Evolutionary conservation across 2,113 vertebrate species (phyloP).

Genomic region (Phodopus roborovskii): DNA sequence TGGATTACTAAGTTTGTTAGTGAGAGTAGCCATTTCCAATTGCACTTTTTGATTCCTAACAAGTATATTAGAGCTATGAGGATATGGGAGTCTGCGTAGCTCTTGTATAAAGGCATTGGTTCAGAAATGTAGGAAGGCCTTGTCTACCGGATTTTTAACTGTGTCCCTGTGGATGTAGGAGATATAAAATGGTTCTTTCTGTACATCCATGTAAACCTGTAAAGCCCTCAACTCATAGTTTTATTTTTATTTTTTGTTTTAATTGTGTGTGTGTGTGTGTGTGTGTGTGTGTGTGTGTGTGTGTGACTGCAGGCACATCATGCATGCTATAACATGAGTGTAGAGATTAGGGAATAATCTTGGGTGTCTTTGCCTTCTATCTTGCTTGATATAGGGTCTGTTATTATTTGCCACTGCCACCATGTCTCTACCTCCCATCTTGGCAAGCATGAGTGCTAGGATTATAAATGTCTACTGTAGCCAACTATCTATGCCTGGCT

Average conservation of each 20-base stretch:
- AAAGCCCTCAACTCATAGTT: not conserved
- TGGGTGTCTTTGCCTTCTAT: not conserved
- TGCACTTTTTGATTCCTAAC: not conserved
- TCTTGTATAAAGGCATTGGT: constrained; percentile 6
- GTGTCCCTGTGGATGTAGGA: not conserved
- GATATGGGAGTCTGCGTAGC: not conserved
- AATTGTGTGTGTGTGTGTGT: not conserved
- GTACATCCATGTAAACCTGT: not conserved
- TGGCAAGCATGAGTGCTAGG: not conserved
- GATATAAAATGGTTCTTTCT: not conserved
- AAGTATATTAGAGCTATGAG: not conserved
- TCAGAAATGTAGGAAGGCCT: not conserved
- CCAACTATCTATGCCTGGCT: not conserved
- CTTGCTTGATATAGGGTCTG: not conserved
- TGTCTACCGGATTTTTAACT: not conserved
- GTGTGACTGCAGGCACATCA: not conserved
- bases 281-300: not conserved
- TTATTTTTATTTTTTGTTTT: not conserved
- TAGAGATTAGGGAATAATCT: not conserved
- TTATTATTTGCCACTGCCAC: not conserved
- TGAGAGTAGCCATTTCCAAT: not conserved
- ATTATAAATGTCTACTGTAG: not conserved
- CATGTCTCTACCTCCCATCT: not conserved
- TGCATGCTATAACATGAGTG: not conserved
- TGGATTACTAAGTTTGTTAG: not conserved